phyloP scores from a whole-genome alignment of 2,113 vertebrate genomes.

The Phycodurus eques region DNA sequence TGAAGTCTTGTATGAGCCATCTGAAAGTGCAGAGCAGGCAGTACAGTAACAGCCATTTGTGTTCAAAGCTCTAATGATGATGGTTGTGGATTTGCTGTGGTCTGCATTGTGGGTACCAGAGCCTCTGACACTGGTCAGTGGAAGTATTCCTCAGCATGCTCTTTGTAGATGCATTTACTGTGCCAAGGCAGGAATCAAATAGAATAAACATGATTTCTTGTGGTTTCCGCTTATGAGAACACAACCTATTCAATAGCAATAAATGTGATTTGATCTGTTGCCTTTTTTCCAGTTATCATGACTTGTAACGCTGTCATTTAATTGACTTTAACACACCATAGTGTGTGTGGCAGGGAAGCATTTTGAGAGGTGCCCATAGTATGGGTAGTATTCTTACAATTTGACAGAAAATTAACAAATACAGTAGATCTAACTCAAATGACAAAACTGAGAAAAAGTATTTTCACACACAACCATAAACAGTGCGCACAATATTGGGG shows the following conservation, averaged over 20 bases:
- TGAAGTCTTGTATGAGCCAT: slow-evolving; percentile 53
- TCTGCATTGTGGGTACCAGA: slow-evolving; percentile 50
- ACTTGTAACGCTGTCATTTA: slow-evolving; percentile 21
- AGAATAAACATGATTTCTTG: not conserved
- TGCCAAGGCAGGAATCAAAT: slow-evolving; percentile 5
- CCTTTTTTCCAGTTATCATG: slow-evolving; percentile 24
- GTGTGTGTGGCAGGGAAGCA: not conserved
- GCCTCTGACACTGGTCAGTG: slow-evolving; percentile 17
- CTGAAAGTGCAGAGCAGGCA: slow-evolving; percentile 71
- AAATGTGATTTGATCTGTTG: slow-evolving; percentile 20
- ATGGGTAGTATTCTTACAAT: no score
- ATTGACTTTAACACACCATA: slow-evolving; percentile 32
- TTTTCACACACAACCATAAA: no score
- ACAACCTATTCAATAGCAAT: not conserved
- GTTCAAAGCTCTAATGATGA: slow-evolving; percentile 71
- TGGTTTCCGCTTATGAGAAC: not conserved
- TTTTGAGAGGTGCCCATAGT: slow-evolving; percentile 16
- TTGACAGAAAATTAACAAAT: no score
- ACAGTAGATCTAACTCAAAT: no score
- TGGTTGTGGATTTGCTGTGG: slow-evolving; percentile 66
- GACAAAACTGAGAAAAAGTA: no score
- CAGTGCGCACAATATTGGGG: no score
- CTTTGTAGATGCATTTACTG: slow-evolving; percentile 33
- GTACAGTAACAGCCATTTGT: slow-evolving; percentile 63
- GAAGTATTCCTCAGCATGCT: slow-evolving; percentile 23